These are phyloP conservation scores for Phalangium opilio DNA, from an alignment of 2,888 invertebrate genomes.

Conservation along the genomic window DNA sequence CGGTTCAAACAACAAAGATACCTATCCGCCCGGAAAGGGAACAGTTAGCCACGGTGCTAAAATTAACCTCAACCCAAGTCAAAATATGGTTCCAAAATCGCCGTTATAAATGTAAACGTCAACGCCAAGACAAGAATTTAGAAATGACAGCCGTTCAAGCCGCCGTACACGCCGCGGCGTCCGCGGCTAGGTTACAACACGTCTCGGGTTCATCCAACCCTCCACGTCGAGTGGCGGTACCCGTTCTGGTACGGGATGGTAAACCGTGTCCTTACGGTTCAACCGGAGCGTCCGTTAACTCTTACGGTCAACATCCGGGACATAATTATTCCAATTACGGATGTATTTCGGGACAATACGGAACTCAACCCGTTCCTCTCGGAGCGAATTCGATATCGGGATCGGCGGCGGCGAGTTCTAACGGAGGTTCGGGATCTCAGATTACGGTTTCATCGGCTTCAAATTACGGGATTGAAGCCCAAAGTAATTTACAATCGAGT, in stretches of 20 bases:
- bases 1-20: constrained; percentile 76
- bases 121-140: constrained; percentile 35
- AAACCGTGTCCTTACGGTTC: constrained; percentile 26
- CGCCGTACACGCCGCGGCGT: constrained; percentile 8
- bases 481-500: no score
- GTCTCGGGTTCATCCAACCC: constrained; percentile 12
- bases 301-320: no score
- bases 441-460: no score
- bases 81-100: constrained; percentile 89
- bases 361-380: no score
- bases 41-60: constrained; percentile 60
- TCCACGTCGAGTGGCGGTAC: constrained; percentile 30
- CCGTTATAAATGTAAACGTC: constrained; percentile 57
- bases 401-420: no score
- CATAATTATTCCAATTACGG: no score
- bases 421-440: no score
- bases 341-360: no score
- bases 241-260: constrained; percentile 32
- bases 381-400: no score
- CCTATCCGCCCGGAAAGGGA: constrained; percentile 85
- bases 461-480: no score
- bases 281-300: no score
- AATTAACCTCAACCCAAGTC: constrained; percentile 66
- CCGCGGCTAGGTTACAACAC: constrained; percentile 5
- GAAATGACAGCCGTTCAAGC: constrained; percentile 33